Evolutionary conservation across 2,888 invertebrate species (phyloP), one percentile per base, ranked within the genome.

Genomic region (Lepetodrilus schrolli): DNA sequence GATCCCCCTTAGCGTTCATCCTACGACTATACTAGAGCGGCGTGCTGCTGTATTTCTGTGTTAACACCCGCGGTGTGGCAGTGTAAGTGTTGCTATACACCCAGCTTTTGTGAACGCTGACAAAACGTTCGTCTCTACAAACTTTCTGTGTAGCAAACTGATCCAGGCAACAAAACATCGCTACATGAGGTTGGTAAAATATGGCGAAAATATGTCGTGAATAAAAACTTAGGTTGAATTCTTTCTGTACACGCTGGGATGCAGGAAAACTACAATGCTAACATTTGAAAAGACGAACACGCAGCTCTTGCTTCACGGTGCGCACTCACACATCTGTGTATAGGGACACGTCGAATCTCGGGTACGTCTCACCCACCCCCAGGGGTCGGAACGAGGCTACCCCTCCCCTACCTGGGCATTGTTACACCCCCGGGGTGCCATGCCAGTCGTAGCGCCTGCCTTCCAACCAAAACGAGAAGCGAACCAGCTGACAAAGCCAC

Each of bases 191-290:
- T 30, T 23, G 30, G 30, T 34, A 34, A 30, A 58, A 58, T 58
- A 34, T 30, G 58, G 26, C 58, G 58, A 58, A 58, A 58, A 58
- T 58, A 58, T 58, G 58, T 58, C 30, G 7, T 58, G 23, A 17
- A 58, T 58, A 58, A 30, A 58, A 58, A 26, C 30, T 34, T 58
- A 26, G 58, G 26, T 34, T 58, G 58, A 34, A 30, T 30, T n/a
- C 30, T 26, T 23, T 13, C 30, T n/a, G 17, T 13, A n/a, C 58
- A 58, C 30, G 58, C 58, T 58, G 58, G 26, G 58, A 7, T 17
- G 34, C 58, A 30, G 30, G 30, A 13, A 30, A 34, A 30, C 26
- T 17, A 30, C 58, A 58, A 26, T 30, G 34, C 3, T 13, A 30
- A 17, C 30, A 17, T 58, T 58, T 58, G 7, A 58, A 58, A 23